Conservation (phyloP, 2,113 vertebrate species). For the Nerophis lumbriciformis region DNA sequence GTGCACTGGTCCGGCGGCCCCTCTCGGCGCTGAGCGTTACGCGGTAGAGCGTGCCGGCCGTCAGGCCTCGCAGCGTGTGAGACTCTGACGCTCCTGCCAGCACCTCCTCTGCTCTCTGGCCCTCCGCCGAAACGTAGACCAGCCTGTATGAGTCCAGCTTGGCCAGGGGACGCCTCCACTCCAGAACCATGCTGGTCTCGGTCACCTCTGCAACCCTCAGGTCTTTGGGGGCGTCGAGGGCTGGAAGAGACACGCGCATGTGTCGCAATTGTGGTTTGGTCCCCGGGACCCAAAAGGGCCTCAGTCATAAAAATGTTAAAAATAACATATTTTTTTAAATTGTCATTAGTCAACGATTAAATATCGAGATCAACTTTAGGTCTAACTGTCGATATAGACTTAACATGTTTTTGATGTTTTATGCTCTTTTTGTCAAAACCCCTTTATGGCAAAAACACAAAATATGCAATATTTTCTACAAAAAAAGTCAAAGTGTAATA, state of each 20-base stretch:
- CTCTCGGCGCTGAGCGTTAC: conserved; percentile 82
- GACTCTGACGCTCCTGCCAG: conserved; percentile 73
- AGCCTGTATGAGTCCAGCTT: conserved; percentile 87
- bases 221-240: conserved; percentile 86
- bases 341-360: no score
- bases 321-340: no score
- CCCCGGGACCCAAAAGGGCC: no score
- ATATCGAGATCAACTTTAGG: no score
- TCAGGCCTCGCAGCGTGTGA: conserved; percentile 71
- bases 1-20: conserved; percentile 80
- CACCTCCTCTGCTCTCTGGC: conserved; percentile 68
- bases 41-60: conserved; percentile 79
- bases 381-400: no score
- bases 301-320: no score
- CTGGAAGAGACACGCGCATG: conserved; percentile 48
- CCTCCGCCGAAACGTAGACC: conserved; percentile 59
- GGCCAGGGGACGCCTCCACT: conserved; percentile 82
- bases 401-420: no score
- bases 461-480: no score
- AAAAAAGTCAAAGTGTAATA: no score
- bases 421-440: no score
- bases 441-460: no score
- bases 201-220: conserved; percentile 75
- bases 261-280: background rate
- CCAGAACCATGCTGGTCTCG: conserved; percentile 78